Evolutionary conservation across 2,888 invertebrate species (phyloP).

Genomic region (Leptinotarsa haldemani): DNA sequence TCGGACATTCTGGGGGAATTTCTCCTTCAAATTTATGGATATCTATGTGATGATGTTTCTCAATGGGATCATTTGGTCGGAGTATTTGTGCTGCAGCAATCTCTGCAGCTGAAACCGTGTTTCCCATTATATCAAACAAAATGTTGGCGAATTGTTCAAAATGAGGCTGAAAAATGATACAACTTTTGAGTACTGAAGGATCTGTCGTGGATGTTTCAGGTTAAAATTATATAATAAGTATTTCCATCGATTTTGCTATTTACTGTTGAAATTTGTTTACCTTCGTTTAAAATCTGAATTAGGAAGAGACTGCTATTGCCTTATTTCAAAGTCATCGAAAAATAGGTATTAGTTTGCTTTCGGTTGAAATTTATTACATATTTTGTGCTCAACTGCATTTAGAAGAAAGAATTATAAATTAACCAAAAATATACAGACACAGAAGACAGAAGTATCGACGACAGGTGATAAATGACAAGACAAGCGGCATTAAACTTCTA

Average conservation of each 20-base stretch:
- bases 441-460: no score
- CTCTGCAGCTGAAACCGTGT: slow-evolving; percentile 71
- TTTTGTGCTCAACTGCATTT: no score
- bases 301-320: background rate
- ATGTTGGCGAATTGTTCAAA: no score
- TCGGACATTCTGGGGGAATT: slow-evolving; percentile 87
- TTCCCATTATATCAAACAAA: slow-evolving; percentile 68
- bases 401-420: no score
- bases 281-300: background rate
- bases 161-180: background rate
- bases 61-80: slow-evolving; percentile 57
- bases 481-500: no score
- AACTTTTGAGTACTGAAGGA: background rate
- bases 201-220: background rate
- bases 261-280: background rate
- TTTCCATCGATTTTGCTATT: background rate
- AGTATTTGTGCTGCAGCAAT: slow-evolving; percentile 69
- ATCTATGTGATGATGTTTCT: slow-evolving; percentile 44
- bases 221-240: slow-evolving; percentile 14
- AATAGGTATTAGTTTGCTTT: background rate
- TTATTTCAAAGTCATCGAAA: background rate
- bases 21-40: slow-evolving; percentile 52
- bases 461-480: no score
- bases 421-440: no score
- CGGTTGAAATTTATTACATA: background rate